phyloP scores from a whole-genome alignment of 2,113 vertebrate genomes.

The Heterocephalus glaber region DNA sequence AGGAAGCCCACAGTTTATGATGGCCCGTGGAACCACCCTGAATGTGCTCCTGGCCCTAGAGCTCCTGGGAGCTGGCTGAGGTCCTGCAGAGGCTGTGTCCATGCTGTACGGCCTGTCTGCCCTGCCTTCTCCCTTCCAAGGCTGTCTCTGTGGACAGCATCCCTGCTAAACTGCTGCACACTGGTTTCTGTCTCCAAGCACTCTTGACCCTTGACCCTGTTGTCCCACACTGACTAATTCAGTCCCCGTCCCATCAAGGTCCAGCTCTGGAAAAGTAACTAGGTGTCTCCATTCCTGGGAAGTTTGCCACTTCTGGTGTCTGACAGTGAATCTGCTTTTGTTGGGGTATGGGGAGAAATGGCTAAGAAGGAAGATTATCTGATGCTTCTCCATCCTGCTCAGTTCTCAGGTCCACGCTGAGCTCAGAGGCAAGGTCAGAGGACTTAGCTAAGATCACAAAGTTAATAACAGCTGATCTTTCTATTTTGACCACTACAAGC shows the following conservation, averaged over 20 bases:
- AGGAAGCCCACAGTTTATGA: background rate
- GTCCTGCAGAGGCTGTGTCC: fast-evolving
- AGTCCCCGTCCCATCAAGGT: background rate
- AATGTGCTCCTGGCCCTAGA: background rate
- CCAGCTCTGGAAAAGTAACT: background rate
- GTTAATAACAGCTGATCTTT: background rate
- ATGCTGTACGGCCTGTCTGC: fast-evolving
- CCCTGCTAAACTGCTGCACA: too few relatives aligned
- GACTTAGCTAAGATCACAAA: background rate
- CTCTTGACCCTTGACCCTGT: fast-evolving
- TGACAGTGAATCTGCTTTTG: fast-evolving
- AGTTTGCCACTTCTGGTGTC: fast-evolving
- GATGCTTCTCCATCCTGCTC: fast-evolving
- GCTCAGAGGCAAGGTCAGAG: background rate
- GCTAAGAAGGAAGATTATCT: background rate
- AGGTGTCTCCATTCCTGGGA: background rate
- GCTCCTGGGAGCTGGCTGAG: fast-evolving
- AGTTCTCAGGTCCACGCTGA: background rate
- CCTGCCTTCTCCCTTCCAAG: background rate
- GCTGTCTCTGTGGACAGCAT: fast-evolving
- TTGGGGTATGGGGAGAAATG: fast-evolving
- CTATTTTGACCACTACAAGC: background rate
- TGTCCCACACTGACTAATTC: background rate
- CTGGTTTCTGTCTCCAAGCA: fast-evolving
- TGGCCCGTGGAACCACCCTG: too few relatives aligned